Evolutionary conservation across 2,797 vertebrate genomes (phyloP), one percentile per base, ranked within the genome.

Genomic region (Parotocinclus haroldoi): DNA sequence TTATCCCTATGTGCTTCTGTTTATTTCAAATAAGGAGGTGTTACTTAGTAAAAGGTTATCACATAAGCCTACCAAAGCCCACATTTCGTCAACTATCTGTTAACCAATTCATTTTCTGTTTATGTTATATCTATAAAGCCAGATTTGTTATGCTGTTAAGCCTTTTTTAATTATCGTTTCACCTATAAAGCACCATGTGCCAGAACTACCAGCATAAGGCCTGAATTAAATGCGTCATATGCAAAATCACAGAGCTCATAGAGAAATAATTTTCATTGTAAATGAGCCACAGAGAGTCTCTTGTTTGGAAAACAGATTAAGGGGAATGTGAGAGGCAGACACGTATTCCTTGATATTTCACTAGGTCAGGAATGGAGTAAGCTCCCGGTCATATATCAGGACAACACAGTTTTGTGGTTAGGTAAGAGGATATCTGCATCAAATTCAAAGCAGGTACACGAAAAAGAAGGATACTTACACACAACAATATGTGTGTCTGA

Each of bases 281-380:
- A 74, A 40, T 60, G 18, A 55, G 42, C 57, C 58, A 73, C 57
- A 53, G 74, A 71, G 71, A 51, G 58, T 40, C 58, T 40, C 19
- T 44, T 66, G 36, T 64, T 69, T 61, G 11, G 12, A 37, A 58
- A 59, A 65, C 48, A 39, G 39, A 44, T 38, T 42, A 8, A 14
- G 27, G 50, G 7, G 4, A 44, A 58, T 58, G 75, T 71, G 76
- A 81, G 71, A 83, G 75, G 69, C 63, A 42, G n/a, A n/a, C n/a
- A n/a, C n/a, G n/a, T 62, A 63, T 80, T 69, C 73, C 87, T 84
- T 83, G 80, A 86, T 85, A 81, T 81, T 79, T 65, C 75, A 71
- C 54, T 58, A 69, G 68, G 48, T 69, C 76, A 76, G 73, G 62
- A 77, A 72, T 51, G 76, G 72, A 79, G 76, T 81, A 73, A 73